Evolutionary conservation across 2,797 vertebrate genomes (phyloP).

Genomic region (Lerista edwardsae): DNA sequence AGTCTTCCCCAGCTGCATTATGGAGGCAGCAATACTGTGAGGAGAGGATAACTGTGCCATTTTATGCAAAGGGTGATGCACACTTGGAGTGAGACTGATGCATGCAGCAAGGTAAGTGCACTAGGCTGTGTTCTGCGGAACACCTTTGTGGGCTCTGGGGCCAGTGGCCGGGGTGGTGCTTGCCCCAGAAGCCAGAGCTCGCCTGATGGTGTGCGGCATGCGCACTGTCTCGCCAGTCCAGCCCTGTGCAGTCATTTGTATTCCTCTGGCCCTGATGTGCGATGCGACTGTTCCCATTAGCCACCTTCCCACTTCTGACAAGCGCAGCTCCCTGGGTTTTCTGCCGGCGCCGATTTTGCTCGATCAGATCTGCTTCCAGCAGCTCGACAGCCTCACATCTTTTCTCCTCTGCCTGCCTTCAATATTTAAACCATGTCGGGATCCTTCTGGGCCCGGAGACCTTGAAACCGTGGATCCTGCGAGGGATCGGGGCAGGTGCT

Average conservation of each 20-base stretch:
- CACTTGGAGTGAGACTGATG: background rate
- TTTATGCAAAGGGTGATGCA: background rate
- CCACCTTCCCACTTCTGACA: background rate
- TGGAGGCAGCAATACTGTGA: background rate
- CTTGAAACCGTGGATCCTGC: background rate
- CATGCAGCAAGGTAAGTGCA: background rate
- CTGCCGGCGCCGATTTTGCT: background rate
- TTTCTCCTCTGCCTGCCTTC: background rate
- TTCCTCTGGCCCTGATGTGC: background rate
- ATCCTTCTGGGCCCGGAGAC: background rate
- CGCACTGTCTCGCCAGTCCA: too few relatives aligned
- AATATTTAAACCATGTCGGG: background rate
- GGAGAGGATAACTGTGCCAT: too few relatives aligned
- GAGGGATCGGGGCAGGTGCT: too few relatives aligned
- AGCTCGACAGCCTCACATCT: background rate
- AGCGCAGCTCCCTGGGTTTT: background rate
- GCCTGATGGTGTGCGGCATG: rapidly evolving
- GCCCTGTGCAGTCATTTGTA: background rate
- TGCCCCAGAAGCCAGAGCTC: background rate
- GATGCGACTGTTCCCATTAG: background rate
- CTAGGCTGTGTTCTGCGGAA: rapidly evolving
- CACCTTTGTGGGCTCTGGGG: background rate
- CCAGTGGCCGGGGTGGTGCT: background rate
- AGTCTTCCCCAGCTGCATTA: background rate
- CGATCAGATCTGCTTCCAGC: background rate